Percentiles rank a stretch among this genome's conserved stretches.
phyloP scores from a whole-genome alignment of 2,888 invertebrate species.

The Lasius fuliginosus region DNA sequence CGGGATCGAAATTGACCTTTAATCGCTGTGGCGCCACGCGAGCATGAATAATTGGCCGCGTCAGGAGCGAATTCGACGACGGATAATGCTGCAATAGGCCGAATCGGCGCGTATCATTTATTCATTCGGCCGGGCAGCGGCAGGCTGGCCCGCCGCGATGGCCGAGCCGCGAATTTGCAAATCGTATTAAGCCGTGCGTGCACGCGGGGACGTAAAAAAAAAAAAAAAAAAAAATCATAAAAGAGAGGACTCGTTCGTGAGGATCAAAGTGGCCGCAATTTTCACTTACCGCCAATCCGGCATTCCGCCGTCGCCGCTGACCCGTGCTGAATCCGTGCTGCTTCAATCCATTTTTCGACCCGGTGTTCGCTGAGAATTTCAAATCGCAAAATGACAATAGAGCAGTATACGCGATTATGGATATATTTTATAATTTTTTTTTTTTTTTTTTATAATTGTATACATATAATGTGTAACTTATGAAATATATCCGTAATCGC shows the following conservation, averaged over 20 bases:
- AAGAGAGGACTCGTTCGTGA: slow-evolving; percentile 37
- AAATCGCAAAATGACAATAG: background rate
- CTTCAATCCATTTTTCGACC: slow-evolving; percentile 9
- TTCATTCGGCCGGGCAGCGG: slow-evolving; percentile 80
- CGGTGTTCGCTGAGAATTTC: background rate
- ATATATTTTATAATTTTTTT: background rate
- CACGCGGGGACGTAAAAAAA: slow-evolving; percentile 26
- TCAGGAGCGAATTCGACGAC: slow-evolving; percentile 83
- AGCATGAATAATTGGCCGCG: slow-evolving; percentile 83
- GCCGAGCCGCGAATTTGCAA: slow-evolving; percentile 80
- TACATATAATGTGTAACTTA: background rate
- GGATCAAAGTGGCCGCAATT: slow-evolving; percentile 69
- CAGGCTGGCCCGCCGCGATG: slow-evolving; percentile 51
- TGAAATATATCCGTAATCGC: too few species aligned
- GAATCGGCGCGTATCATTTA: slow-evolving; percentile 80
- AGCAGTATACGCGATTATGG: background rate
- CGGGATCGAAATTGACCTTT: slow-evolving; percentile 71
- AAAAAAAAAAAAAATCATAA: slow-evolving; percentile 52
- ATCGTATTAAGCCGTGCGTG: slow-evolving; percentile 77
- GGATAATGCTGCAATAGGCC: slow-evolving; percentile 78
- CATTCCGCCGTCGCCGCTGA: slow-evolving; percentile 37
- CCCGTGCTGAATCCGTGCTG: slow-evolving; percentile 22
- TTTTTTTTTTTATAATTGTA: background rate
- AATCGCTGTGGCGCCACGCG: slow-evolving; percentile 79
- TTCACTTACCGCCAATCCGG: slow-evolving; percentile 56